Evolutionary conservation across 1,140 invertebrate species (phyloP), one percentile per base, ranked within the genome.

Genomic region (Ditylenchus dipsaci): DNA sequence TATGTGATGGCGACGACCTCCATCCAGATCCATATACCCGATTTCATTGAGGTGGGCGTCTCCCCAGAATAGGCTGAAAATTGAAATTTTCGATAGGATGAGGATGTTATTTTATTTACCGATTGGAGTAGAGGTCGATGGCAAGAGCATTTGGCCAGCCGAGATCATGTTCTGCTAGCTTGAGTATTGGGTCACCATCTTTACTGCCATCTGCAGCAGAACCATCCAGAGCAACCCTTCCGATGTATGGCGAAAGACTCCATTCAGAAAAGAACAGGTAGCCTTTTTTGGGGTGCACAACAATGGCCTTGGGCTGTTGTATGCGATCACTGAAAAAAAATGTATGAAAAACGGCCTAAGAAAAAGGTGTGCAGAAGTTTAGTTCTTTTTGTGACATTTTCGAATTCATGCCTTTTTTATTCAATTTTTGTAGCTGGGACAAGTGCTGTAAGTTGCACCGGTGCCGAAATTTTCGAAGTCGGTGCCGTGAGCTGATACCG

Each of bases 41-140:
- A 98, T 95, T 75, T 95, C 95, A 84, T 98, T 94, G 27, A 98
- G 86, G 87, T 98, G 95, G 73, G 95, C 95, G 84, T 98, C 95
- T 0, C 93, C 95, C 90, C 91, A 99, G 85, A 91, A 96, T 19
- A 96, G 65, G 9, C 80, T 68, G 21, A 65, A 65, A 63, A 21
- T 65, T n/a, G 29, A 19, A 5, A 53, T 3, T 17, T 53, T 21
- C 3, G 15, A 53, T 53, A 5, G 49, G 49, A 53, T 53, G 3
- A 53, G n/a, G n/a, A 19, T 3, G 15, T 7, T 8, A 30, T 3
- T 38, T 38, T 3, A 38, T 17, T 23, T 30, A 69, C 74, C 90
- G 87, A 74, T 96, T 90, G 1, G 92, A 93, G 79, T 96, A 94
- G 81, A 93, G 96, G 79, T 99, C 95, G 60, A 99, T 91, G 0